Evolutionary conservation across 2,797 vertebrate species (phyloP), one percentile per base, ranked within the genome.

Genomic region (Peromyscus melanophrys): DNA sequence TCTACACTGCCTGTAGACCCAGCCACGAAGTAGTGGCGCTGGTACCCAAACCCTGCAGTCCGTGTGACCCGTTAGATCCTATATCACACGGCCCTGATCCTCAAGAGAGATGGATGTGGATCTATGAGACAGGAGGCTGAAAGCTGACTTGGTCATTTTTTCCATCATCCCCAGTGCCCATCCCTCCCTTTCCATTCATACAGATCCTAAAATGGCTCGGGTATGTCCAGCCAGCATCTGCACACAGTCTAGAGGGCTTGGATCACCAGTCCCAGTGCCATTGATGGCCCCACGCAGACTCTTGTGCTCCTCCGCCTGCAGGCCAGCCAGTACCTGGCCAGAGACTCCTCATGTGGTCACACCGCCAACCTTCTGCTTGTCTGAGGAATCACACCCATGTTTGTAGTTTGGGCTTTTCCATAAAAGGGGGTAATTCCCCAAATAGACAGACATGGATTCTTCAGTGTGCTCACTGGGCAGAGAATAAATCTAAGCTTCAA

Each of bases 201-300:
- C 14, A 43, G 63, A 37, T 3, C 16, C 34, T 16, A 17, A 4
- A 31, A 29, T 61, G 55, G 10, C 31, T 84, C 40, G 8, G 27
- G 12, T 25, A 21, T 11, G 9, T 49, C 49, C 21, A 46, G 19
- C 23, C 23, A 6, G 31, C 29, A 57, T 21, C 14, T 11, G 12
- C 37, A 61, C 16, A 9, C 23, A 49, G 19, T 5, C 27, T 16
- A 12, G 63, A 71, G 65, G 65, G n/a, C 7, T 31, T 29, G 5
- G 31, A 57, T 43, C 10, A 59, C 86, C 4, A 43, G 55, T 43
- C 6, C 43, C 23, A 31, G 34, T 27, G 25, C 25, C 2, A 7
- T 0, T 40, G 9, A 2, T 34, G 55, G 37, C 23, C 46, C 6
- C 8, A 49, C 0, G 5, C 55, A 23, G 61, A 67, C 4, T 2